These are phyloP conservation scores for Hybos culiciformis DNA, from an alignment of 2,888 invertebrate genomes.

Conservation along the genomic window DNA sequence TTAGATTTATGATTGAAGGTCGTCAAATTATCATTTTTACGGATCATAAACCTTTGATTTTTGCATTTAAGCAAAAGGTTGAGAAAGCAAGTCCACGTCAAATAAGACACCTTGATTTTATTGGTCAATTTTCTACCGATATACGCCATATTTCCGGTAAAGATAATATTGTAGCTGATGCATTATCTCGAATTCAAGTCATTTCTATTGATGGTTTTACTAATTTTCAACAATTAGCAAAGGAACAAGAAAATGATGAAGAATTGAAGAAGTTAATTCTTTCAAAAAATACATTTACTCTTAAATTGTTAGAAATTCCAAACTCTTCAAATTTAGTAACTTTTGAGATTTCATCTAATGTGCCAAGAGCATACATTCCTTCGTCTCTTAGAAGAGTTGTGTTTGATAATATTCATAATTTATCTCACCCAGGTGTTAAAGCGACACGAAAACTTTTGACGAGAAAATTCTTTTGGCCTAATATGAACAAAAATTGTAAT, in stretches of 20 bases:
- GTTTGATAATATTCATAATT: not conserved
- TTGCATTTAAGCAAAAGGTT: constrained; percentile 21
- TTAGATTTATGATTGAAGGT: constrained; percentile 15
- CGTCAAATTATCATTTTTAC: constrained; percentile 12
- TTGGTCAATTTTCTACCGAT: constrained; percentile 13
- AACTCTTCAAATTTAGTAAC: too few species aligned
- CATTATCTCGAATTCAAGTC: constrained; percentile 17
- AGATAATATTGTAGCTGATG: constrained; percentile 14
- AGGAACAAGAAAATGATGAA: too few species aligned
- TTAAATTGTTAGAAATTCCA: too few species aligned
- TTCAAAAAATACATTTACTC: too few species aligned
- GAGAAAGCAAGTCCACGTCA: constrained; percentile 26
- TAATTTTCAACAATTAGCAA: too few species aligned
- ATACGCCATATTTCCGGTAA: constrained; percentile 11
- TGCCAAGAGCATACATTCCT: too few species aligned
- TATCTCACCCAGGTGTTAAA: constrained; percentile 6
- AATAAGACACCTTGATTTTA: constrained; percentile 24
- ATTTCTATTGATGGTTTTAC: too few species aligned
- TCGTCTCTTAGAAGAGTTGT: too few species aligned
- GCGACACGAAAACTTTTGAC: constrained; percentile 2
- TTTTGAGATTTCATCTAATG: too few species aligned
- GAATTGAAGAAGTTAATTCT: too few species aligned
- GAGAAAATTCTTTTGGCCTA: not conserved
- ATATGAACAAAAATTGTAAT: constrained; percentile 18
- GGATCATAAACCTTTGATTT: constrained; percentile 17